Conservation (phyloP, 2,797 vertebrate genomes). For the Myripristis murdjan region DNA sequence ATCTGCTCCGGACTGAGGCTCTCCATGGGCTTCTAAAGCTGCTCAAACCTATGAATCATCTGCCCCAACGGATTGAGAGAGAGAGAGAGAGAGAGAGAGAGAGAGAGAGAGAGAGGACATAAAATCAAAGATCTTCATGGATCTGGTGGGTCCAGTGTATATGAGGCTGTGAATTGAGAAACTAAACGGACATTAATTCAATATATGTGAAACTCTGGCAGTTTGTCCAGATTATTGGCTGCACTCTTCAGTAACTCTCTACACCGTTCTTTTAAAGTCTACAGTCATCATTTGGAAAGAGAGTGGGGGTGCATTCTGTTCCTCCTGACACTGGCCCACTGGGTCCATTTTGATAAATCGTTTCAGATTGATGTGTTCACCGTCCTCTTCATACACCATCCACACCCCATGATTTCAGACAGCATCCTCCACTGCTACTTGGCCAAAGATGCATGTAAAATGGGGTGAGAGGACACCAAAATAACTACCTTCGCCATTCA, state of each 20-base stretch:
- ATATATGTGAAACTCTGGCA: conserved; percentile 23
- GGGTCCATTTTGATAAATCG: conserved; percentile 31
- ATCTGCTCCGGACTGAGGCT: conserved; percentile 7
- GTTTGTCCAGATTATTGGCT: conserved; percentile 39
- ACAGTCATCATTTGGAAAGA: background rate
- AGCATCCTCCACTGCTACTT: no score
- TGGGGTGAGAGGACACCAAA: no score
- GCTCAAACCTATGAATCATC: conserved; percentile 33
- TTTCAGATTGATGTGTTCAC: conserved; percentile 25
- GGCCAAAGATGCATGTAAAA: no score
- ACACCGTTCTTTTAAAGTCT: conserved; percentile 26
- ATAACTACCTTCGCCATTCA: no score
- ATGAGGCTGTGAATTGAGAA: conserved; percentile 33
- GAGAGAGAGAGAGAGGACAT: no score
- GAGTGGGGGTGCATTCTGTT: conserved; percentile 28
- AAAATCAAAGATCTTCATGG: conserved; percentile 19
- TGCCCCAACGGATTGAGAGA: conserved; percentile 15
- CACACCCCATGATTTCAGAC: no score
- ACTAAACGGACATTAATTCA: conserved; percentile 13
- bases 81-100: background rate
- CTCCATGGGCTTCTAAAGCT: conserved; percentile 21
- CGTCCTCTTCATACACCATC: background rate
- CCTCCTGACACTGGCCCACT: conserved; percentile 1
- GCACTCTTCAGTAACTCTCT: conserved; percentile 33
- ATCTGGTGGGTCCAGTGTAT: conserved; percentile 21